Evolutionary conservation across 2,888 invertebrate genomes (phyloP).

Genomic region (Hyles lineata): DNA sequence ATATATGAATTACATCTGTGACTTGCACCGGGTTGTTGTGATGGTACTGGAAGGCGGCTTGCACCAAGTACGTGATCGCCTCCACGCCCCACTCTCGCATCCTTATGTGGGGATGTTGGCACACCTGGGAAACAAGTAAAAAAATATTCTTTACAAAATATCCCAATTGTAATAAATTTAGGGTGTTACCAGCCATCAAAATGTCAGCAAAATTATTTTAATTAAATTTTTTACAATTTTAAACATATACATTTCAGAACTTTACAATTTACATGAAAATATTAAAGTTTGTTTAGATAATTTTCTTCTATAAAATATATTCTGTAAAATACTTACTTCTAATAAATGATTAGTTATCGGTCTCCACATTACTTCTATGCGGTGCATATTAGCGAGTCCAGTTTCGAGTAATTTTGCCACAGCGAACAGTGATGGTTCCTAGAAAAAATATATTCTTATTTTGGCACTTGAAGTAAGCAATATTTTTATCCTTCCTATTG

Average conservation of each 20-base stretch:
- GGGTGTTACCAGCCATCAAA: background rate
- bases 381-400: constrained; percentile 95
- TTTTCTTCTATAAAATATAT: no score
- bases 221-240: no score
- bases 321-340: constrained; percentile 85
- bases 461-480: no score
- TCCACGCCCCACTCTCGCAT: constrained; percentile 99
- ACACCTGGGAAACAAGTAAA: constrained; percentile 70
- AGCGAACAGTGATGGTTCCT: constrained; percentile 98
- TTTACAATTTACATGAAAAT: no score
- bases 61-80: constrained; percentile 96
- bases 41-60: constrained; percentile 94
- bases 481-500: no score
- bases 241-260: no score
- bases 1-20: constrained; percentile 87
- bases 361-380: constrained; percentile 97
- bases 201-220: background rate
- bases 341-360: constrained; percentile 97
- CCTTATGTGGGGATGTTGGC: constrained; percentile 96
- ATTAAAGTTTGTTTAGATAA: no score
- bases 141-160: background rate
- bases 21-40: constrained; percentile 93
- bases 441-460: constrained; percentile 38
- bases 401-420: constrained; percentile 99
- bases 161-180: background rate